These are phyloP conservation scores for Elgonia sp. DNA, from an alignment of 2,888 invertebrate genomes.

Conservation along the genomic window DNA sequence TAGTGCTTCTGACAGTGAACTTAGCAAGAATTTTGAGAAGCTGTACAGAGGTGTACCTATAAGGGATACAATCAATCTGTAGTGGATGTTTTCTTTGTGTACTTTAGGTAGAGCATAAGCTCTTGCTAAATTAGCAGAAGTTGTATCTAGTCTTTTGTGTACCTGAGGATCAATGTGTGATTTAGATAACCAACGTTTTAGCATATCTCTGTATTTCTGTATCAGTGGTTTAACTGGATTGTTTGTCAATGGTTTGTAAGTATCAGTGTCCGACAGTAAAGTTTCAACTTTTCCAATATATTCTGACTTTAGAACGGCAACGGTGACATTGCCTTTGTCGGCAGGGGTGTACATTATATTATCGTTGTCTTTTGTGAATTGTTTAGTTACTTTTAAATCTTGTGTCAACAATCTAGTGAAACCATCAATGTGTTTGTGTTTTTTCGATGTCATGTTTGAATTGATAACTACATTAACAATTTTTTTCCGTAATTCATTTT, in stretches of 20 bases:
- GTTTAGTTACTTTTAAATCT: not conserved
- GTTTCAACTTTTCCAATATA: not conserved
- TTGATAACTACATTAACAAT: not conserved
- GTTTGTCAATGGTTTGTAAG: not conserved
- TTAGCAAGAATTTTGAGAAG: not conserved
- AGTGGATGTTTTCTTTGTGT: too few relatives aligned
- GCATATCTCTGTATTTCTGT: not conserved
- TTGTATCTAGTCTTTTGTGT: too few relatives aligned
- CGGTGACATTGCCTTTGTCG: not conserved
- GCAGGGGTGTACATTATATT: not conserved
- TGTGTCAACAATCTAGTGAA: not conserved
- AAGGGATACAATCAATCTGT: not conserved
- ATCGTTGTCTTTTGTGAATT: not conserved
- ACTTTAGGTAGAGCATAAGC: too few relatives aligned
- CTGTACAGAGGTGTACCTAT: not conserved
- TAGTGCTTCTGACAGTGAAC: not conserved
- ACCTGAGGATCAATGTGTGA: too few relatives aligned
- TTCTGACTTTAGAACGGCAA: not conserved
- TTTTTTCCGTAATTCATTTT: not conserved
- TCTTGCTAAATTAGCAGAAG: too few relatives aligned
- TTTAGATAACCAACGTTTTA: not conserved
- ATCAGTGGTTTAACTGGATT: not conserved
- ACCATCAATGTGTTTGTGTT: not conserved
- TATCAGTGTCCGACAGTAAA: not conserved
- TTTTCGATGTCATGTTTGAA: too few relatives aligned